Evolutionary conservation across 2,113 vertebrate genomes (phyloP), one percentile per base, ranked within the genome.

Genomic region (Cnemophilus loriae): DNA sequence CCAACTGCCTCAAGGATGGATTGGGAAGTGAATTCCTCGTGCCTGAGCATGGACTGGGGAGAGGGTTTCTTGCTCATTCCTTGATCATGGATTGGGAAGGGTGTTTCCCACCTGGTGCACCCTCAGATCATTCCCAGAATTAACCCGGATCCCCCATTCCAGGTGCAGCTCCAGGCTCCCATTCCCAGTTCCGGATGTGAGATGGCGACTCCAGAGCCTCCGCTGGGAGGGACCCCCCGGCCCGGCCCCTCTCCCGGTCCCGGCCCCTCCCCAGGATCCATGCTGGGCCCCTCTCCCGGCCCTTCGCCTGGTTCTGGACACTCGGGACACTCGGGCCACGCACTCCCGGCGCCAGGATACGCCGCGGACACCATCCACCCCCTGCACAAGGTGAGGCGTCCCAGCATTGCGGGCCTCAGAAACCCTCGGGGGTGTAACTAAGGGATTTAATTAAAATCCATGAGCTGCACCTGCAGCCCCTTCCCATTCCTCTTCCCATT

Each of bases 71-170:
- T 4, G 8, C 27, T 69, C 23, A 2, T 41, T 61, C 47, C 56
- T 9, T 1, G 1, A 21, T 37, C 11, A 0, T 4, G 28, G 41
- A 6, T 27, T 3, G 33, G 49, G 22, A 21, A 33, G 16, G 22
- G 17, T 6, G 2, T 46, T 64, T 18, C 21, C 13, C 35, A 5
- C 24, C 15, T 0, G 0, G 7, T 5, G 10, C 6, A 39, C n/a
- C 50, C 12, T 47, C 30, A 3, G 10, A 16, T 26, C 10, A 3
- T 63, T 37, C 13, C 16, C 16, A 12, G 20, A 23, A 33, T 39
- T 32, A 53, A 55, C 60, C 24, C 2, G 0, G 32, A 20, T 50
- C 1, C 26, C 52, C 17, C 4, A 0, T 59, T 68, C 37, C 84
- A 86, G 71, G 71, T 42, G 32, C 5, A 1, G 69, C 81, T 84